These are phyloP conservation scores for Sinohyriopsis cumingii DNA, from an alignment of 2,888 invertebrate genomes.

Conservation along the genomic window DNA sequence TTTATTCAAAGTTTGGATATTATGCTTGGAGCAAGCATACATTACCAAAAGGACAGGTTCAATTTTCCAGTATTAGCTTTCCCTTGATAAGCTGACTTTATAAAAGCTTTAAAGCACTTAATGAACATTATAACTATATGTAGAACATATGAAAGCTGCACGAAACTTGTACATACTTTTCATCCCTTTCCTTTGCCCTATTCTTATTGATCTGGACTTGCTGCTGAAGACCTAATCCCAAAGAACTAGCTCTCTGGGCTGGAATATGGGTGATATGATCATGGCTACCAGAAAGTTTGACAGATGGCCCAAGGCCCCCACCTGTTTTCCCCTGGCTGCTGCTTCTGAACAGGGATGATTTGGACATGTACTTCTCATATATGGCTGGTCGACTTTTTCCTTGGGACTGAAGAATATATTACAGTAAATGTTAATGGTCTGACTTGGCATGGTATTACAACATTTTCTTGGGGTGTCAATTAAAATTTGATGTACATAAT, in stretches of 20 bases:
- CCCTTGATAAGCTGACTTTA: too few relatives aligned
- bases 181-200: conserved; percentile 53
- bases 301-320: not conserved
- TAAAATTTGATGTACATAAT: too few relatives aligned
- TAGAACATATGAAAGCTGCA: not conserved
- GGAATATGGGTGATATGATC: conserved; percentile 2
- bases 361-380: conserved; percentile 36
- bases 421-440: not conserved
- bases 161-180: conserved; percentile 36
- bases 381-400: conserved; percentile 18
- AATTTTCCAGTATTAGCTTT: too few relatives aligned
- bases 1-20: too few relatives aligned
- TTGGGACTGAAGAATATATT: conserved; percentile 16
- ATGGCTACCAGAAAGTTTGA: not conserved
- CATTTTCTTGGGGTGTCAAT: too few relatives aligned
- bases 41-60: too few relatives aligned
- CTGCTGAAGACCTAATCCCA: conserved; percentile 24
- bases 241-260: conserved; percentile 3
- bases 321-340: conserved; percentile 17
- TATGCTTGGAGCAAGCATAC: too few relatives aligned
- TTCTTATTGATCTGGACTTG: conserved; percentile 40
- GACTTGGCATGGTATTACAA: too few relatives aligned
- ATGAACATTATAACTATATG: not conserved
- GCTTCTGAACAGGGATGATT: conserved; percentile 30
- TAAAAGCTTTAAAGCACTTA: too few relatives aligned